Evolutionary conservation across 2,113 vertebrate genomes (phyloP).

Genomic region (Pelecanoides urinatrix): DNA sequence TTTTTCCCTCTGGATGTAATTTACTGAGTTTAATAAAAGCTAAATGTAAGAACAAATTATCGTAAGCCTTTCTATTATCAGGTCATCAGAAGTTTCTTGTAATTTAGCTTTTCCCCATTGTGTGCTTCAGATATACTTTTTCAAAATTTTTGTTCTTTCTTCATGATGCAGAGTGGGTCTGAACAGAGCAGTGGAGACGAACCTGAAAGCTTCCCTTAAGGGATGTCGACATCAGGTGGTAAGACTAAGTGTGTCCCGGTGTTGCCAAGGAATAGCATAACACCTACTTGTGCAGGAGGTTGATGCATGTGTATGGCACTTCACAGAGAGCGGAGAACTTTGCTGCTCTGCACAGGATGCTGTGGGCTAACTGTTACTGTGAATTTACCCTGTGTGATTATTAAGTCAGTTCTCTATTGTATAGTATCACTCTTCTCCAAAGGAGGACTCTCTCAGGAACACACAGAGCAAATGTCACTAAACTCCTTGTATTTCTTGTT

Average conservation of each 20-base stretch:
- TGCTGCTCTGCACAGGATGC: not conserved
- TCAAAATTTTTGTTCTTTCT: not conserved
- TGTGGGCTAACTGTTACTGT: not conserved
- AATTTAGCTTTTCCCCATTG: not conserved
- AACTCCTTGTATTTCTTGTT: not conserved
- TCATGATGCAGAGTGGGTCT: not conserved
- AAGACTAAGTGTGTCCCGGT: not conserved
- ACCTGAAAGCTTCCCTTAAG: not conserved
- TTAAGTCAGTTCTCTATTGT: not conserved
- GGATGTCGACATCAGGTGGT: not conserved
- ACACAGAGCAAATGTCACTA: not conserved
- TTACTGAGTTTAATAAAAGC: slow-evolving; percentile 24
- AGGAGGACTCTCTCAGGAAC: not conserved
- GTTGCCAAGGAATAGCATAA: not conserved
- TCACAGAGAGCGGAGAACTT: not conserved
- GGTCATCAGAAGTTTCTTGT: not conserved
- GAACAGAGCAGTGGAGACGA: not conserved
- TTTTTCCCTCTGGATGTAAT: not conserved
- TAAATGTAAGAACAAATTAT: not conserved
- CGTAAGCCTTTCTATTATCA: not conserved
- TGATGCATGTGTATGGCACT: not conserved
- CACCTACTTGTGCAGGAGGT: not conserved
- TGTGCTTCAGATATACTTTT: not conserved
- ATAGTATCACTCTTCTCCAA: not conserved
- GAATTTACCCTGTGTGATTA: not conserved